phyloP scores from a whole-genome alignment of 2,113 vertebrate genomes.

The Oncorhynchus masou region DNA sequence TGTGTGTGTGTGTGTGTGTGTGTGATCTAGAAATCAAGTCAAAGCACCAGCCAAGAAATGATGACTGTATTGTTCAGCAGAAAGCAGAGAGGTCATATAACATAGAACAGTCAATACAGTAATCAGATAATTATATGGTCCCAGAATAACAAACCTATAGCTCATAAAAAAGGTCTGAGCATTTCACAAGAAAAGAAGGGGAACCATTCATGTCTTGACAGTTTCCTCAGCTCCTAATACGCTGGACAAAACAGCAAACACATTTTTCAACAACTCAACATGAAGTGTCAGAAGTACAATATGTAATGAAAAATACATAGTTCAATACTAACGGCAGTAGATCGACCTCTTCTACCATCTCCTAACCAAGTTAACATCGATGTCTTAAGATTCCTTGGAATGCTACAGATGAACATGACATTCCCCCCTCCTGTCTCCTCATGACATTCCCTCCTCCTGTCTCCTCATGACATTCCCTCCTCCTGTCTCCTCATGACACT shows the following conservation, averaged over 20 bases:
- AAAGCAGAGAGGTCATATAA: no score
- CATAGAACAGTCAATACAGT: neutral
- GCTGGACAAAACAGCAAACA: neutral
- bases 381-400: neutral
- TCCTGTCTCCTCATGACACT: neutral
- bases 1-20: neutral
- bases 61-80: no score
- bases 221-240: neutral
- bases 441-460: no score
- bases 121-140: conserved; percentile 17
- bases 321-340: neutral
- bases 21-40: neutral
- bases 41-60: no score
- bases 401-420: neutral
- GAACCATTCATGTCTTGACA: neutral
- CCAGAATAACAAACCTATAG: neutral
- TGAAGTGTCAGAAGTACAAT: neutral
- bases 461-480: no score
- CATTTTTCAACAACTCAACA: neutral
- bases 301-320: neutral
- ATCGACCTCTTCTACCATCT: neutral
- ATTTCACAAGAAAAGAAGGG: neutral
- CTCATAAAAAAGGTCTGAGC: conserved; percentile 12
- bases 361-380: neutral
- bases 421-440: no score